Evolutionary conservation across 2,888 invertebrate genomes (phyloP).

Genomic region (Euproctis similis): DNA sequence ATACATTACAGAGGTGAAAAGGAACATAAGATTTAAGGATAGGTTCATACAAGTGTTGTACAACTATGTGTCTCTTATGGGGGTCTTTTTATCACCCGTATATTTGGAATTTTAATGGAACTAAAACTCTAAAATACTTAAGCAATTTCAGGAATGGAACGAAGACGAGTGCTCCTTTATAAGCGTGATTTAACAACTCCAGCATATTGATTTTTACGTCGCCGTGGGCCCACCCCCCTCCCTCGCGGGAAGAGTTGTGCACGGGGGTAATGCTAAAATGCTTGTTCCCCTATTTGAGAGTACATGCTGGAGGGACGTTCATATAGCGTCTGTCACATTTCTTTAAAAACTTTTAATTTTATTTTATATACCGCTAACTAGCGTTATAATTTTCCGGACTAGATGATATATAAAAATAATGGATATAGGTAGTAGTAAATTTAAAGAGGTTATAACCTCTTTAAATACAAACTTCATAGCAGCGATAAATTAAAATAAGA

Average conservation of each 20-base stretch:
- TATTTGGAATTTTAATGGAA: conserved; percentile 32
- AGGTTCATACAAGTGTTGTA: too few relatives aligned
- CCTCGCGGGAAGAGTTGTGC: conserved; percentile 75
- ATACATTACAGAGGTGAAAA: too few relatives aligned
- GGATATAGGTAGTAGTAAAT: too few relatives aligned
- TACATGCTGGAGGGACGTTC: conserved; percentile 71
- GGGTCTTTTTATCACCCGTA: conserved; percentile 18
- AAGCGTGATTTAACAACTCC: conserved; percentile 86
- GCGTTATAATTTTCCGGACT: too few relatives aligned
- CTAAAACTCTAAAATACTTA: conserved; percentile 49
- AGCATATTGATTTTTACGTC: conserved; percentile 80
- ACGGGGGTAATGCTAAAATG: conserved; percentile 77
- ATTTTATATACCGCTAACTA: conserved; percentile 27
- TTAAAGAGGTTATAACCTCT: too few relatives aligned
- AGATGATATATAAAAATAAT: too few relatives aligned
- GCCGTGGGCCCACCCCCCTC: conserved; percentile 72
- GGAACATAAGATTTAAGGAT: too few relatives aligned
- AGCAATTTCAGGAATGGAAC: conserved; percentile 72
- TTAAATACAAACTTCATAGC: too few relatives aligned
- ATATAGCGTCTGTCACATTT: conserved; percentile 32
- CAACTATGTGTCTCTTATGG: conserved; percentile 7
- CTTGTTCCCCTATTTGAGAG: conserved; percentile 77
- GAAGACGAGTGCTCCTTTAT: conserved; percentile 78
- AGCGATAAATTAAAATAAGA: too few relatives aligned
- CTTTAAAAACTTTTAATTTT: conserved; percentile 10